Percentiles rank a stretch among this genome's conserved stretches.
Evolutionary conservation across 2,797 vertebrate genomes (phyloP).

Genomic region (Xyrichtys novacula): DNA sequence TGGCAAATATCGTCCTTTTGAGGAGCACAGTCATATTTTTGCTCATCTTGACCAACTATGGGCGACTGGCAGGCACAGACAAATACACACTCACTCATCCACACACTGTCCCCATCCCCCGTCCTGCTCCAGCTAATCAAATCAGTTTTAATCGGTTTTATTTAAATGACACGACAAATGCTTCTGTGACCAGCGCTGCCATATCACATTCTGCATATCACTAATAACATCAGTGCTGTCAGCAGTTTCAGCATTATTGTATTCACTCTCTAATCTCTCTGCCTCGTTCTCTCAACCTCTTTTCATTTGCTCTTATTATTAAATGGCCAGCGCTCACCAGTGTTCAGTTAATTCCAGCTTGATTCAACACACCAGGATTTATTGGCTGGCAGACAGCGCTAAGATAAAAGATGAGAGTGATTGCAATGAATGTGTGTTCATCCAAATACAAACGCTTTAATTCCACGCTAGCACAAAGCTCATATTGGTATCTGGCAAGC

Average conservation of each 20-base stretch:
- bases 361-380: conserved; percentile 25
- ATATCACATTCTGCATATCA: conserved; percentile 23
- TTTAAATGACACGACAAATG: conserved; percentile 20
- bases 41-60: neutral
- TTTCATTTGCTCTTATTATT: conserved; percentile 53
- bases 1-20: conserved; percentile 4
- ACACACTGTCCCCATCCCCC: neutral
- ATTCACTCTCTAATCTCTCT: conserved; percentile 23
- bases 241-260: conserved; percentile 34
- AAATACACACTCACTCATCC: neutral
- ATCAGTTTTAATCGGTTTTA: conserved; percentile 15
- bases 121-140: conserved; percentile 7
- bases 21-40: neutral
- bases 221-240: conserved; percentile 33
- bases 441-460: conserved; percentile 20
- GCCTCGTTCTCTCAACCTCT: conserved; percentile 21
- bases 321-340: conserved; percentile 18
- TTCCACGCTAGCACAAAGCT: conserved; percentile 4
- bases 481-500: neutral
- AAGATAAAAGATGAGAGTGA: conserved; percentile 18
- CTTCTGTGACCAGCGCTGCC: conserved; percentile 9
- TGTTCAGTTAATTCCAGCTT: conserved; percentile 37
- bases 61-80: neutral
- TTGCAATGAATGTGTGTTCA: neutral
- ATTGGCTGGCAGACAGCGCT: conserved; percentile 13